These are phyloP conservation scores for Nanorana parkeri DNA, from an alignment of 2,113 vertebrate species.

Conservation along the genomic window DNA sequence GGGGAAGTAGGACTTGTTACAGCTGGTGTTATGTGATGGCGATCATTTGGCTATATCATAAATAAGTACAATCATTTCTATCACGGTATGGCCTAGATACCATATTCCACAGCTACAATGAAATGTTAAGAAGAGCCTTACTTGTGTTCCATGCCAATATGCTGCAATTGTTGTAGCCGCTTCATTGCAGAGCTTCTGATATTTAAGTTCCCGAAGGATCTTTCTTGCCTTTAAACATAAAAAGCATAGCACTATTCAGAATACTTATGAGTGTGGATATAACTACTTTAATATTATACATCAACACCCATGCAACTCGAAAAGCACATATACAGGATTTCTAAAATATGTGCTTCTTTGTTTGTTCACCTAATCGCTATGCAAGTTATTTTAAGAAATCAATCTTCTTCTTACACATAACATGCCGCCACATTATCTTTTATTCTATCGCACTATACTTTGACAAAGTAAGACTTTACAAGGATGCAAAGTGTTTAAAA, in stretches of 20 bases:
- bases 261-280: too few relatives aligned
- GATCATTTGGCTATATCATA: background rate
- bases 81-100: background rate
- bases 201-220: slow-evolving; percentile 89
- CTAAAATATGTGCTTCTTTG: too few relatives aligned
- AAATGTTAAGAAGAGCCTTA: slow-evolving; percentile 63
- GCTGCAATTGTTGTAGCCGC: slow-evolving; percentile 91
- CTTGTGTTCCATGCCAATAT: slow-evolving; percentile 95
- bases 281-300: too few relatives aligned
- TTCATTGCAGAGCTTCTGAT: slow-evolving; percentile 90
- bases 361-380: too few relatives aligned
- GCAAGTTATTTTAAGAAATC: too few relatives aligned
- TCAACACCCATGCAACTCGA: too few relatives aligned
- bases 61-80: background rate
- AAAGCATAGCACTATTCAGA: background rate
- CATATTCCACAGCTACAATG: background rate
- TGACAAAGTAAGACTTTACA: too few relatives aligned
- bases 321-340: too few relatives aligned
- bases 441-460: too few relatives aligned
- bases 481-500: too few relatives aligned
- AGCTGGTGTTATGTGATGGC: background rate
- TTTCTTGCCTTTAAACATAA: slow-evolving; percentile 81
- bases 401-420: too few relatives aligned
- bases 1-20: background rate
- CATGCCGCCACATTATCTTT: too few relatives aligned